Evolutionary conservation across 2,797 vertebrate genomes (phyloP), one percentile per base, ranked within the genome.

Genomic region (Malurus splendens): DNA sequence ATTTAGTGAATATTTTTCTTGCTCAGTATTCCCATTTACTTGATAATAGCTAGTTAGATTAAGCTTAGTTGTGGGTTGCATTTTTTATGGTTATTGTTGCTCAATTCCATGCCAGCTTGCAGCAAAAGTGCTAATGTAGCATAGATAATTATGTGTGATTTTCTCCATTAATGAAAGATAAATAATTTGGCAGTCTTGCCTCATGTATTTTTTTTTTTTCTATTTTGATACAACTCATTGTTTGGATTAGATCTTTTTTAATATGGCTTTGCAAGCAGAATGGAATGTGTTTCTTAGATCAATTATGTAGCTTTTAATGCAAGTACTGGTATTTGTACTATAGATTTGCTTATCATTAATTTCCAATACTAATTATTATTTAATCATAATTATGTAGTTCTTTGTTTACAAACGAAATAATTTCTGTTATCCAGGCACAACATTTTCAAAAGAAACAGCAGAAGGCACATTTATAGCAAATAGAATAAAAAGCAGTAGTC

Each of bases 101-200:
- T 83, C 76, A 96, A 18, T 54, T 82, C 64, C 70, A 33, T 86
- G 92, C 77, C 93, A 94, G 82, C 64, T 94, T 95, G 79, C 54
- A 81, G 76, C 41, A 94, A 96, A 93, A 89, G 73, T 65, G 52
- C 45, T 95, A 94, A 93, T 94, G 94, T 88, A 93, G 57, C 48
- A 93, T 65, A 90, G 86, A 95, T 96, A 97, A 97, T 95, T 94
- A 92, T 42, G 68, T 94, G 71, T 94, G 92, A 96, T 97, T 97
- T 97, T 96, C 89, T 96, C 84, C 51, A 60, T 90, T 92, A 93
- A 93, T 96, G 90, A 93, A 95, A 96, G 88, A 96, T 92, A 96
- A 97, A 96, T 96, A 95, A 95, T 96, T 95, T 95, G 94, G 82
- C 91, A 95, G 67, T 57, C 68, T 86, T 95, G 67, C 88, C 62